A percentile compares a stretch with the other conserved stretches of the same genome.
Conservation (phyloP, 1,140 invertebrate genomes). For the Apis florea region DNA sequence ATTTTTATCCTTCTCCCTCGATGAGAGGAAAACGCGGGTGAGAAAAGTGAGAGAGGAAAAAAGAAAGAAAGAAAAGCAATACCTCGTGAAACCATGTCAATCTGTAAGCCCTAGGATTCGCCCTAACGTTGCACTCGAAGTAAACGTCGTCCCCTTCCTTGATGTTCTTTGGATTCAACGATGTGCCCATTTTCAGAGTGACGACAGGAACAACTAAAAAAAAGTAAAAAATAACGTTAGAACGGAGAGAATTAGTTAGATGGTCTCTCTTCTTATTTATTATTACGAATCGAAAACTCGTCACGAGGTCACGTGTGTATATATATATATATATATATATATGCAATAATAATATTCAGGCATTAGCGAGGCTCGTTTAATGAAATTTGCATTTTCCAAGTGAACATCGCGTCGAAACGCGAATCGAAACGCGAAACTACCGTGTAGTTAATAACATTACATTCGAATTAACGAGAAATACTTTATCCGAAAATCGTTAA, state of each 20-base stretch:
- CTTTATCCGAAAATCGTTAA: slow-evolving; percentile 47
- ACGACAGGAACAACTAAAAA: slow-evolving; percentile 81
- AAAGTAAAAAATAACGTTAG: slow-evolving; percentile 11
- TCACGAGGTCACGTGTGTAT: background rate
- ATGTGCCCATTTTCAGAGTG: slow-evolving; percentile 81
- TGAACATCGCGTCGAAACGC: background rate
- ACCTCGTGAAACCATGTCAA: slow-evolving; percentile 84
- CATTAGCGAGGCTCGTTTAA: slow-evolving; percentile 51
- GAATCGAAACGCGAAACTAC: slow-evolving; percentile 50
- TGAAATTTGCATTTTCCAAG: slow-evolving; percentile 62
- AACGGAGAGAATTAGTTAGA: no score
- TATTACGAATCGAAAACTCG: slow-evolving; percentile 34
- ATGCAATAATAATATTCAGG: slow-evolving; percentile 44
- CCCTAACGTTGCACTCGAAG: slow-evolving; percentile 81
- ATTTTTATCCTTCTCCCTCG: background rate
- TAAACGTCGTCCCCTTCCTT: slow-evolving; percentile 82
- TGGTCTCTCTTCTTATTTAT: slow-evolving; percentile 23
- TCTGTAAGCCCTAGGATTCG: slow-evolving; percentile 82
- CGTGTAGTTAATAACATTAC: slow-evolving; percentile 20
- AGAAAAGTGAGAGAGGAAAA: background rate
- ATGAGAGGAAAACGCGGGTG: background rate
- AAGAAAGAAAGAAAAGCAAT: no score
- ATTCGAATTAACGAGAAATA: slow-evolving; percentile 37
- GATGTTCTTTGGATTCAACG: slow-evolving; percentile 80
- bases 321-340: no score